Percentiles rank a stretch among this genome's conserved stretches.
phyloP scores from a whole-genome alignment of 2,797 vertebrate species.

The Phataginus tricuspis region DNA sequence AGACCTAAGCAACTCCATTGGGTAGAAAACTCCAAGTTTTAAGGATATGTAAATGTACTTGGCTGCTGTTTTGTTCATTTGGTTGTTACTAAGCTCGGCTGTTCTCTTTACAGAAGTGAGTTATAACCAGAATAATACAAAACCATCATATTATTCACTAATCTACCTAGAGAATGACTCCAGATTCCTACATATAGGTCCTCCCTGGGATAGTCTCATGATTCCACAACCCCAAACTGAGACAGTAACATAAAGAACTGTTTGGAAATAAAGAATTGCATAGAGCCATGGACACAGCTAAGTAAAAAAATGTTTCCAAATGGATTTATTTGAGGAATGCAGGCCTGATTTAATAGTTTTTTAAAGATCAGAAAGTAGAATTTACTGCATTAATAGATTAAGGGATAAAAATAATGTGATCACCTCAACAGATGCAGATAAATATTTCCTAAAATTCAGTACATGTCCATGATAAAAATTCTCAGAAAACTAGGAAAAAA shows the following conservation, averaged over 20 bases:
- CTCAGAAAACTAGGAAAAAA: not conserved
- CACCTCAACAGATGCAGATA: not conserved
- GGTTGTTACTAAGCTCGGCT: slow-evolving; percentile 15
- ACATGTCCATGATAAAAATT: not conserved
- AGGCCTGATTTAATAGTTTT: slow-evolving; percentile 18
- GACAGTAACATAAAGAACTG: not conserved
- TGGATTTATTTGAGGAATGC: not conserved
- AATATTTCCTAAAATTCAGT: slow-evolving; percentile 40
- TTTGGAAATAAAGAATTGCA: not conserved
- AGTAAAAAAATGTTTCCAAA: not conserved
- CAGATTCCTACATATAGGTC: not conserved
- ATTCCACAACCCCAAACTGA: not conserved
- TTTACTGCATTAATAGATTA: not conserved
- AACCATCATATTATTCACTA: not conserved
- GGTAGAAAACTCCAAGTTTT: not conserved
- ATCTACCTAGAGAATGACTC: not conserved
- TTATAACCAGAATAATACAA: not conserved
- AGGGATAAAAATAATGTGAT: not conserved
- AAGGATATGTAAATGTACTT: not conserved
- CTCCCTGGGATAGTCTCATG: not conserved
- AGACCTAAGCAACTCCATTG: not conserved
- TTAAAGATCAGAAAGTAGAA: not conserved
- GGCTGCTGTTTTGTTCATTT: not conserved
- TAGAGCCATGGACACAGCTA: not conserved
- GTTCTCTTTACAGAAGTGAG: slow-evolving; percentile 25